Percentiles rank a stretch among this genome's conserved stretches.
Evolutionary conservation across 2,113 vertebrate genomes (phyloP).

Genomic region (Festucalex cinctus): DNA sequence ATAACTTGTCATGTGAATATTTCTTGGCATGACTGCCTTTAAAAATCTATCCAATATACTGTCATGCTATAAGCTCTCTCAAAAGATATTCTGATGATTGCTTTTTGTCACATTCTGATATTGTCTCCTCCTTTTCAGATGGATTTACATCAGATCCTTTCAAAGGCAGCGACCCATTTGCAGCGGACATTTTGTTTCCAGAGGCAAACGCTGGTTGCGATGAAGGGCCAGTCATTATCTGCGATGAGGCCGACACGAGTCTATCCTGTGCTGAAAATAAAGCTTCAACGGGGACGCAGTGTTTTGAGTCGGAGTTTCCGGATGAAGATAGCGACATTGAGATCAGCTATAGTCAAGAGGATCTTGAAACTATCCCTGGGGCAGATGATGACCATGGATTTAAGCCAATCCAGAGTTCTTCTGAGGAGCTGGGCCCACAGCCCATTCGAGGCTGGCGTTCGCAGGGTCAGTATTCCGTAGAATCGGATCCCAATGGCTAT

Average conservation of each 20-base stretch:
- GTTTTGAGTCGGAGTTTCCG: slow-evolving; percentile 68
- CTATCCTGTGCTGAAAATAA: slow-evolving; percentile 65
- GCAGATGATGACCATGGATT: slow-evolving; percentile 39
- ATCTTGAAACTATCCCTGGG: slow-evolving; percentile 39
- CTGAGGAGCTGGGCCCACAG: slow-evolving; percentile 56
- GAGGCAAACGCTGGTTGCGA: slow-evolving; percentile 34
- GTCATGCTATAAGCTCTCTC: too few species aligned
- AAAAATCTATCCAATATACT: too few species aligned
- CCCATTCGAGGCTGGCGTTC: slow-evolving; percentile 41
- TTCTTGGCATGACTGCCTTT: too few species aligned
- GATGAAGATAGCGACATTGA: slow-evolving; percentile 70
- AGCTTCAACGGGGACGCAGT: slow-evolving; percentile 68
- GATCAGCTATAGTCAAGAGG: slow-evolving; percentile 65
- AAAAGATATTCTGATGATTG: too few species aligned
- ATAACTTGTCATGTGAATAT: too few species aligned
- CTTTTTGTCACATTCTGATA: background rate
- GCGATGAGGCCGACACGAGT: slow-evolving; percentile 56
- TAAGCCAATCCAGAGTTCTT: slow-evolving; percentile 65
- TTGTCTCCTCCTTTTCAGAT: slow-evolving; percentile 33
- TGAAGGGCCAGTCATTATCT: slow-evolving; percentile 7
- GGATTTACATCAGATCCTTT: slow-evolving; percentile 90
- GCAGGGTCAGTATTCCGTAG: slow-evolving; percentile 60
- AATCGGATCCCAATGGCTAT: slow-evolving; percentile 66
- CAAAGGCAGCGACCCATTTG: slow-evolving; percentile 94
- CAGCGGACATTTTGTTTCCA: slow-evolving; percentile 82